These are phyloP conservation scores for Holacanthella duospinosa DNA, from an alignment of 2,888 invertebrate genomes.

Conservation along the genomic window DNA sequence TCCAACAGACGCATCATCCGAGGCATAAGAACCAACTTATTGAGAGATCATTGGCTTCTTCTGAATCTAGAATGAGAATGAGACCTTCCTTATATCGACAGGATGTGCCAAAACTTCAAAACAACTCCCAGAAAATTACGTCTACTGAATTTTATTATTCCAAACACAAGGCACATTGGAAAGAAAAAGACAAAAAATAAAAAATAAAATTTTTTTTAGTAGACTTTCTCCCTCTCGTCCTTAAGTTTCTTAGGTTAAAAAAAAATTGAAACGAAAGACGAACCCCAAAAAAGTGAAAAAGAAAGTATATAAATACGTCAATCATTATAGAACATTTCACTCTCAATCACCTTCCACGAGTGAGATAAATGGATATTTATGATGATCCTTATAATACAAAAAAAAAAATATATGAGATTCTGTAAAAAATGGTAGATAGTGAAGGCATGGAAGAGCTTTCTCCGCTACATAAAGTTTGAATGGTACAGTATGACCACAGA, in stretches of 20 bases:
- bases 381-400: too few species aligned
- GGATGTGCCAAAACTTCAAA: background rate
- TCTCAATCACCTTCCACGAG: too few species aligned
- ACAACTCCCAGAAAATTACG: background rate
- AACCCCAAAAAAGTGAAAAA: too few species aligned
- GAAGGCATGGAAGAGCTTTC: background rate
- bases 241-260: too few species aligned
- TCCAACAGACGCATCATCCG: background rate
- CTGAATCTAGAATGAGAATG: background rate
- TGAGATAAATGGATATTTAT: too few species aligned
- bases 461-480: background rate
- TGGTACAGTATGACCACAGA: background rate
- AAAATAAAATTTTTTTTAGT: too few species aligned
- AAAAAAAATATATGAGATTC: too few species aligned
- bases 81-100: too few species aligned
- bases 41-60: background rate
- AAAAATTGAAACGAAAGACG: too few species aligned
- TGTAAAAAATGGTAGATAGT: slow-evolving; percentile 42
- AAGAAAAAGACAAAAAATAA: background rate
- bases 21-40: background rate
- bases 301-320: too few species aligned
- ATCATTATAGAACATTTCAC: too few species aligned
- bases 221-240: too few species aligned
- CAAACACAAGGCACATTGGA: background rate
- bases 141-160: background rate